Conservation (phyloP, 2,888 invertebrate genomes). For the Leptinotarsa juncta region DNA sequence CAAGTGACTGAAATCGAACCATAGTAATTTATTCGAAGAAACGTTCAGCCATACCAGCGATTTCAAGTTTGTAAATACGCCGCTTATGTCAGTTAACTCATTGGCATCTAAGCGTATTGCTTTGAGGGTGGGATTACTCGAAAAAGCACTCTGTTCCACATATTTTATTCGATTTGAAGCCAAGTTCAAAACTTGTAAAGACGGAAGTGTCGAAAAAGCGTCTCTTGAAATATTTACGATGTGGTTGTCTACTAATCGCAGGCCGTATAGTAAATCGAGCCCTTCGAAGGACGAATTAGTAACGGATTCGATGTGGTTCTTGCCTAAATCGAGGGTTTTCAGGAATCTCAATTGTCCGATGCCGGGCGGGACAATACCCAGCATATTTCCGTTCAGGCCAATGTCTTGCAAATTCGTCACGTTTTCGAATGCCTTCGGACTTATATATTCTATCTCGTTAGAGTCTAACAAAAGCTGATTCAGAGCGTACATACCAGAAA, state of each 20-base stretch:
- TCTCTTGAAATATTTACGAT: constrained; percentile 81
- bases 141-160: constrained; percentile 83
- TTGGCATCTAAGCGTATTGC: constrained; percentile 84
- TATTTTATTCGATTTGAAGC: constrained; percentile 82
- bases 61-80: constrained; percentile 79
- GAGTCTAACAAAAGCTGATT: constrained; percentile 81
- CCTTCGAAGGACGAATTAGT: constrained; percentile 80
- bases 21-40: constrained; percentile 80
- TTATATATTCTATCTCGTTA: constrained; percentile 77
- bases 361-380: constrained; percentile 78
- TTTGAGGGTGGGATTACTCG: constrained; percentile 78
- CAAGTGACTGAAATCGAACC: constrained; percentile 85
- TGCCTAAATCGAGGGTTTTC: constrained; percentile 83
- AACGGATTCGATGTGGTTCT: constrained; percentile 81
- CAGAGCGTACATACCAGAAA: constrained; percentile 79
- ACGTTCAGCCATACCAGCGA: constrained; percentile 85
- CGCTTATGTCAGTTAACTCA: constrained; percentile 81
- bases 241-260: constrained; percentile 84
- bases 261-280: constrained; percentile 78
- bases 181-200: constrained; percentile 82
- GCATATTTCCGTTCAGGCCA: constrained; percentile 78
- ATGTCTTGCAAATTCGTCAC: constrained; percentile 83
- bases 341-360: constrained; percentile 77
- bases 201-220: constrained; percentile 77
- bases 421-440: constrained; percentile 80